Percentiles rank a stretch among this genome's conserved stretches.
Conservation (phyloP, 2,113 vertebrate species). For the Tachysurus vachellii region DNA sequence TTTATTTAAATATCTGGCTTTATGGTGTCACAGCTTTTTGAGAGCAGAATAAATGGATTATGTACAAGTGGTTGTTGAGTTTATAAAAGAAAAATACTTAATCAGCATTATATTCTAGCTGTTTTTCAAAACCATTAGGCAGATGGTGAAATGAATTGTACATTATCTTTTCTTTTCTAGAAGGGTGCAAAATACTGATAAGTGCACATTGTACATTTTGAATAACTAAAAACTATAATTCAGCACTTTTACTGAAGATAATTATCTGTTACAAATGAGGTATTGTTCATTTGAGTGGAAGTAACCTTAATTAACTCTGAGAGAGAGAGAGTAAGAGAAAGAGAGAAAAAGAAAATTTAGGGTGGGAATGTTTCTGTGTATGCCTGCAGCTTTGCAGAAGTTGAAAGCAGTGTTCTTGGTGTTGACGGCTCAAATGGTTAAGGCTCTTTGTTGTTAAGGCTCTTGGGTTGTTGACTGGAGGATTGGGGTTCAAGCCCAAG, state of each 20-base stretch:
- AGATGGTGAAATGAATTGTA: slow-evolving; percentile 20
- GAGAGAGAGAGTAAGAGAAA: background rate
- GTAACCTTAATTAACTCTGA: slow-evolving; percentile 12
- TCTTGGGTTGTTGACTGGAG: too few species aligned
- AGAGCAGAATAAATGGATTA: background rate
- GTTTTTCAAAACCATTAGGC: background rate
- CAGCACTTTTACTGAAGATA: slow-evolving; percentile 23
- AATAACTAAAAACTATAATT: slow-evolving; percentile 1
- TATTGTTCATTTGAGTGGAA: slow-evolving; percentile 18
- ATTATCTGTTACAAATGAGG: slow-evolving; percentile 21
- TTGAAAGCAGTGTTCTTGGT: slow-evolving; percentile 17
- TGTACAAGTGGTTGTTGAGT: background rate
- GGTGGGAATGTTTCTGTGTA: slow-evolving; percentile 43
- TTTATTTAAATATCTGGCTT: background rate
- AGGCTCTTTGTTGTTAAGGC: too few species aligned
- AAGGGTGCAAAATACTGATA: slow-evolving; percentile 13
- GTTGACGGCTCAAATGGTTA: too few species aligned
- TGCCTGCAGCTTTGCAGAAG: slow-evolving; percentile 51
- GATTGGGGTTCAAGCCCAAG: too few species aligned
- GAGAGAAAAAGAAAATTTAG: background rate
- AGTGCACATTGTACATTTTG: background rate
- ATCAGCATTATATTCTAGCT: background rate
- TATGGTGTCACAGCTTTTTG: background rate
- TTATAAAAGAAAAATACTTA: background rate
- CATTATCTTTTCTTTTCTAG: background rate